Percentiles rank a stretch among this genome's conserved stretches.
These are phyloP conservation scores for Pseudochirops cupreus DNA, from an alignment of 2,797 vertebrate species.

Conservation along the genomic window DNA sequence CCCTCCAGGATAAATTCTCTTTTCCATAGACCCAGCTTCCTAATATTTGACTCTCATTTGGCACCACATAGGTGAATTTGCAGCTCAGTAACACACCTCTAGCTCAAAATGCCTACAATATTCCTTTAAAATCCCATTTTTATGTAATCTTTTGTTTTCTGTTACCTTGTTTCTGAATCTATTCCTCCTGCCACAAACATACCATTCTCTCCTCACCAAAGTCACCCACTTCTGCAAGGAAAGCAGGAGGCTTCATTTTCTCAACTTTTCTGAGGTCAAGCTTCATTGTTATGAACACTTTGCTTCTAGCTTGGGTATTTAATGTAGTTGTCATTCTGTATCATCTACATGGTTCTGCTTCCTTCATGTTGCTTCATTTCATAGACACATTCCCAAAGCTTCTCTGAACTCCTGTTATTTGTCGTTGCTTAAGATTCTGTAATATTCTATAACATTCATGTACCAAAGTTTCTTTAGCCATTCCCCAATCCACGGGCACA, in stretches of 20 bases:
- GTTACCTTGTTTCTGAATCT: background rate
- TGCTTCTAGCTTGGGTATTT: background rate
- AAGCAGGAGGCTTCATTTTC: background rate
- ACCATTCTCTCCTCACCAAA: no score
- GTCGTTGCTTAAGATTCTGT: background rate
- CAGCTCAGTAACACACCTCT: background rate
- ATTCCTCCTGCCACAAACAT: background rate
- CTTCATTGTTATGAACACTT: background rate
- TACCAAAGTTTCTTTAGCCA: background rate
- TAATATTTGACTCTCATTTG: background rate
- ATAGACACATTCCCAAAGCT: background rate
- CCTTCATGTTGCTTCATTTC: background rate
- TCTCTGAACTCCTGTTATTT: background rate
- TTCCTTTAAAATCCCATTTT: background rate
- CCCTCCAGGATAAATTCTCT: background rate
- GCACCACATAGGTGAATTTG: background rate
- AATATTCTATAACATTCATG: background rate
- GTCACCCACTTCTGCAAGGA: background rate
- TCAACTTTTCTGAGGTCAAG: background rate
- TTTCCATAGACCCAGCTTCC: background rate
- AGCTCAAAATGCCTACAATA: background rate
- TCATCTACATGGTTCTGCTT: background rate
- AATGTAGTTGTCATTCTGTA: background rate
- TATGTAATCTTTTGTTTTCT: background rate
- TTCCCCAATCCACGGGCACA: background rate